Conservation (phyloP, 2,797 vertebrate species). For the Vireo griseus region DNA sequence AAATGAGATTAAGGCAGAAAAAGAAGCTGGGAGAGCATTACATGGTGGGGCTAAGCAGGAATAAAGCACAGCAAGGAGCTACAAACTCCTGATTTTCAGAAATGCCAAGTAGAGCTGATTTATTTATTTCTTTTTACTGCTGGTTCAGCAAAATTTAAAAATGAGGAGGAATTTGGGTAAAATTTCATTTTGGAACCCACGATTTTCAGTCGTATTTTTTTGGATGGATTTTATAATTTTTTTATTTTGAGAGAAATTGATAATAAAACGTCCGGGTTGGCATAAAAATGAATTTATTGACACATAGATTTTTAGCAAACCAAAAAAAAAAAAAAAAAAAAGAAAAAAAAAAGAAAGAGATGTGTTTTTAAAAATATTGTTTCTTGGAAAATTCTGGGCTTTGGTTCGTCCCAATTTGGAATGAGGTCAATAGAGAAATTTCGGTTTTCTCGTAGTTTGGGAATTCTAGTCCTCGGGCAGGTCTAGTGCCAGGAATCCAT, state of each 20-base stretch:
- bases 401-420: neutral
- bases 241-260: neutral
- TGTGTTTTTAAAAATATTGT: neutral
- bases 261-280: neutral
- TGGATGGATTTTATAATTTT: neutral
- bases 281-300: constrained; percentile 32
- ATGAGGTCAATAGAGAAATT: neutral
- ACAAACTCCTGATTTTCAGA: neutral
- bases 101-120: neutral
- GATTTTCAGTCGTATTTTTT: neutral
- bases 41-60: neutral
- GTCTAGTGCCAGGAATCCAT: neutral
- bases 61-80: neutral
- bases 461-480: neutral
- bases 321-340: neutral
- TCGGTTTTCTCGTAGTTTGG: neutral
- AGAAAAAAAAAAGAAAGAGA: too few relatives aligned
- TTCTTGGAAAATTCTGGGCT: neutral
- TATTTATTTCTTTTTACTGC: neutral
- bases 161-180: neutral
- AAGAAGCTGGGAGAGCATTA: neutral
- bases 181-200: neutral
- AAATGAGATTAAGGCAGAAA: neutral
- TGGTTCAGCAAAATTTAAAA: neutral
- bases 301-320: neutral